Evolutionary conservation across 1,140 invertebrate genomes (phyloP), one percentile per base, ranked within the genome.

Genomic region (Diachasma alloeum): DNA sequence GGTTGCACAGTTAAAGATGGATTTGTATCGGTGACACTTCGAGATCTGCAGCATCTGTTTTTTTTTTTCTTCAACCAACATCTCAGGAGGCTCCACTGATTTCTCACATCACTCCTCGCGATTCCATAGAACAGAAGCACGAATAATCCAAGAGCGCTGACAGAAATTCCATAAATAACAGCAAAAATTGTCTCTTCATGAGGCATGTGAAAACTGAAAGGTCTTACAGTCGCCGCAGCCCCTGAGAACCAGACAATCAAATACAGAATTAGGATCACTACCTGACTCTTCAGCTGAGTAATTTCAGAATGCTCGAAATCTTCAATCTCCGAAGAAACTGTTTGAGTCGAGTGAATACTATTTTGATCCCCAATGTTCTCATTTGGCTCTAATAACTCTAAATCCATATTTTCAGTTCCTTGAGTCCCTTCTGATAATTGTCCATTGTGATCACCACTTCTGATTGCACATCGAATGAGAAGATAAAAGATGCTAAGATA

Each of bases 101-200:
- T 91, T 69, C 95, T 90, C 0, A 97, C 94, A 87, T 97, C 96
- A 78, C 93, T 95, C 24, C 96, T 89, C 0, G 94, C 94, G 42
- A 97, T 91, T 69, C 95, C 96, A 84, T 96, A 97, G 86, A 96
- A 97, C 59, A 96, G 92, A 11, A 97, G 85, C 26, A 96, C 93
- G 83, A 97, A 97, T n/a, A 94, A 89, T 0, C 95, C 96, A 66
- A 97, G 88, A 13, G 93, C 88, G 26, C 92, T 92, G 0, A 93
- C 91, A 31, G 93, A 93, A 9, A 94, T 84, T 0, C 93, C 93
- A 82, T 96, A 97, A 11, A 94, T 81, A 69, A 95, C 92, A 79
- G 95, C 95, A 83, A 96, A 97, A 36, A 95, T 91, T 37, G 94
- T 92, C 82, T 95, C 94, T 83, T 95, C 93, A 80, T 94, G 92